Percentiles rank a stretch among this genome's conserved stretches.
Conservation (phyloP, 2,797 vertebrate genomes). For the Lepus oiostolus region DNA sequence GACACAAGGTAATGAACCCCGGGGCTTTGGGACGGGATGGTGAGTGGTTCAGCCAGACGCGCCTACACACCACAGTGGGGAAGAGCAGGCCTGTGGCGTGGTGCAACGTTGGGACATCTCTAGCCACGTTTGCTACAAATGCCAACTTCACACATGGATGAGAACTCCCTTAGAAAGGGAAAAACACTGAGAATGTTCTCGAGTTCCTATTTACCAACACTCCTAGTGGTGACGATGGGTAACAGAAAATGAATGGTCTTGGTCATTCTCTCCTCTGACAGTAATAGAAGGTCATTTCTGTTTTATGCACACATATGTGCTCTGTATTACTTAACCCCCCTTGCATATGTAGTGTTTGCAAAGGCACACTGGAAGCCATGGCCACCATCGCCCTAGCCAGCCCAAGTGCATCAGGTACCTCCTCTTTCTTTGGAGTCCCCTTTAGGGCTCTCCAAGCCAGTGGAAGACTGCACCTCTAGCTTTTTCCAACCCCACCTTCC, state of each 20-base stretch:
- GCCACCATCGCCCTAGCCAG: not conserved
- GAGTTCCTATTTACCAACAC: slow-evolving; percentile 21
- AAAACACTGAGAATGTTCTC: slow-evolving; percentile 30
- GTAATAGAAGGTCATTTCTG: too few species aligned
- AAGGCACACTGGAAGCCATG: not conserved
- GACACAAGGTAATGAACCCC: not conserved
- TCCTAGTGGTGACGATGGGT: not conserved
- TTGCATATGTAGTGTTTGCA: too few species aligned
- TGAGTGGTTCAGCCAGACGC: not conserved
- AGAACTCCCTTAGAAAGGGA: slow-evolving; percentile 48
- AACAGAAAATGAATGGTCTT: too few species aligned
- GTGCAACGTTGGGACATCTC: not conserved
- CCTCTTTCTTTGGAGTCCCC: not conserved
- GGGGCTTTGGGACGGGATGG: not conserved
- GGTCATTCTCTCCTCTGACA: too few species aligned
- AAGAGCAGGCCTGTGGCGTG: not conserved
- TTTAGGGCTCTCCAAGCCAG: not conserved
- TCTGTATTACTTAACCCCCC: not conserved
- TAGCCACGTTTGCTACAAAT: slow-evolving; percentile 4
- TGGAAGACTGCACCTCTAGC: not conserved
- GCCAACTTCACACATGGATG: not conserved
- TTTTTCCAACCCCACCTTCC: not conserved
- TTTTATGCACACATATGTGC: not conserved
- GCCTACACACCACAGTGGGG: not conserved
- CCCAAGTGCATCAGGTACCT: not conserved